These are phyloP conservation scores for Ladona fulva DNA, from an alignment of 1,140 invertebrate genomes.

Conservation along the genomic window DNA sequence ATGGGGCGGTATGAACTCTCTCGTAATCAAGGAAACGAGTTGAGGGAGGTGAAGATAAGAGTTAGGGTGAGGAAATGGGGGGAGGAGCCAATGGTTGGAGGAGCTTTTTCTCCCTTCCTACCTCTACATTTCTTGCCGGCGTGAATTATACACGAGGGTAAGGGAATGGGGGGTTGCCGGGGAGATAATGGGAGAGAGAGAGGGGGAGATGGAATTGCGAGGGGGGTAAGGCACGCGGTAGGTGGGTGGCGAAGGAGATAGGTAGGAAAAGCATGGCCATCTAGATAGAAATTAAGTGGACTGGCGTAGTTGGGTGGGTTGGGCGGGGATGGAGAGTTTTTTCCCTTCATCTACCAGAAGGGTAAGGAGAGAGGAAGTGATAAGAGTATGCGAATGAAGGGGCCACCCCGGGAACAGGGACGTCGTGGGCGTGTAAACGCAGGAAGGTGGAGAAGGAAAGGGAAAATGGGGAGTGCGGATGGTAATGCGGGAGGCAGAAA, in stretches of 20 bases:
- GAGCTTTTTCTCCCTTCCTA: neutral
- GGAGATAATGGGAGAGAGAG: neutral
- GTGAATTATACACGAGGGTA: neutral
- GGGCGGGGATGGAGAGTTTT: neutral
- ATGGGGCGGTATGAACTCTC: neutral
- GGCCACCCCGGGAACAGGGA: conserved; percentile 1
- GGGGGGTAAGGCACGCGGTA: neutral
- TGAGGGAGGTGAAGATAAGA: neutral
- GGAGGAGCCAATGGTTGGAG: neutral
- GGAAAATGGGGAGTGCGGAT: neutral
- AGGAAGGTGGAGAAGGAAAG: neutral
- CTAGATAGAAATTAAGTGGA: conserved; percentile 1
- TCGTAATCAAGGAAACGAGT: neutral
- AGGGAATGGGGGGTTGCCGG: neutral
- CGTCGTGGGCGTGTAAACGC: conserved; percentile 16
- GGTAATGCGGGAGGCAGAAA: neutral
- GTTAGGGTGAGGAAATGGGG: neutral
- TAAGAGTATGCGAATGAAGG: conserved; percentile 4
- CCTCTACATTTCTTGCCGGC: neutral
- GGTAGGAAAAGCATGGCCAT: neutral
- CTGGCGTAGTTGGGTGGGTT: neutral
- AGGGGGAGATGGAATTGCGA: neutral
- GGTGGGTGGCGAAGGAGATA: neutral
- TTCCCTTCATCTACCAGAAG: neutral
- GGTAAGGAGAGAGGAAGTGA: neutral